Evolutionary conservation across 2,797 vertebrate species (phyloP), one percentile per base, ranked within the genome.

Genomic region (Poecile montanus): DNA sequence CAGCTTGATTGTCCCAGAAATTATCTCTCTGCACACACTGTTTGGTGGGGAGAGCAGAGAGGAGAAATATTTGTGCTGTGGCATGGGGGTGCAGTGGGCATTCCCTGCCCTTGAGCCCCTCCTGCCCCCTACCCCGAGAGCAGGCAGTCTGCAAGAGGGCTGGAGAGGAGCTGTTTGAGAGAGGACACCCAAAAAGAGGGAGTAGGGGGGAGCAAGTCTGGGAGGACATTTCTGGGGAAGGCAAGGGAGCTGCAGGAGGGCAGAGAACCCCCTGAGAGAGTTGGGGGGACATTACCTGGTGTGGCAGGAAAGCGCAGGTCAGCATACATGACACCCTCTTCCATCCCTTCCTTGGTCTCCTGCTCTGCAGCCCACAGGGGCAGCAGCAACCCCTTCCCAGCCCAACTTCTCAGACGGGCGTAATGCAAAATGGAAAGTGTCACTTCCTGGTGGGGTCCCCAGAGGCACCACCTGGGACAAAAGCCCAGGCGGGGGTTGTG

Each of bases 1-100:
- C 22, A 57, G n/a, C 5, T n/a, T 68, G 26, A 29, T 25, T 18
- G 21, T 79, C 32, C 44, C n/a, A 44, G 40, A 68, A 72, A 22
- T n/a, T 23, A 17, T 19, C 6, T 67, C 7, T 8, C n/a, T n/a
- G 34, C 50, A 65, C 0, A 3, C 2, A 47, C 7, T 1, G 0
- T 18, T 47, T 70, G 29, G 2, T 0, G 0, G 8, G 11, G 9
- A 62, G 23, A 71, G 57, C 50, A 26, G 36, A 45, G 50, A 11
- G 0, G 7, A 3, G 7, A 10, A 14, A 12, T n/a, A 8, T 16
- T 26, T 36, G 19, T 57, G 68, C 38, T 30, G 23, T 16, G 53
- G 48, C 56, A 56, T 16, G 20, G 19, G 26, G 16, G 20, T 54
- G n/a, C 51, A 63, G 72, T 1, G 25, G 9, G 21, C 16, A 75